Percentiles rank a stretch among this genome's conserved stretches.
These are phyloP conservation scores for Microdon myrmicae DNA, from an alignment of 2,888 invertebrate genomes.

Conservation along the genomic window DNA sequence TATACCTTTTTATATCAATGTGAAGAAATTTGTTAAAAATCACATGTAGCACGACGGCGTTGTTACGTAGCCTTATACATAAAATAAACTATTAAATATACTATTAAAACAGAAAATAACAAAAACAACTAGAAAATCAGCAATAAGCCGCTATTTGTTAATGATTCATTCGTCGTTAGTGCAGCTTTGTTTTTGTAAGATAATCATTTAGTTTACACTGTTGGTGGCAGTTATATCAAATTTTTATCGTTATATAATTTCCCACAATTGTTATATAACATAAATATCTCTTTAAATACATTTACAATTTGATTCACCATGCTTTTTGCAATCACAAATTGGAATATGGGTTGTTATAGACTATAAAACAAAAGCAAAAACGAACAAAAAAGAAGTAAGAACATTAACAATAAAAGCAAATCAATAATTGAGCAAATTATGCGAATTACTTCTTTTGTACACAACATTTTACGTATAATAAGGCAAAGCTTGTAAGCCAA, in stretches of 20 bases:
- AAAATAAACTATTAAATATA: too few species aligned
- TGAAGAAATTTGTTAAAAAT: slow-evolving; percentile 5
- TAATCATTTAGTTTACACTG: too few species aligned
- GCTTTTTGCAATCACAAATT: slow-evolving; percentile 39
- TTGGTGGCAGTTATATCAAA: too few species aligned
- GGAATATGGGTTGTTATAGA: slow-evolving; percentile 47
- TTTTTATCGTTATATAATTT: too few species aligned
- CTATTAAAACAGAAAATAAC: too few species aligned
- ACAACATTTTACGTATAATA: slow-evolving; percentile 18
- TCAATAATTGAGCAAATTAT: slow-evolving; percentile 23
- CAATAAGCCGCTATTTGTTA: too few species aligned
- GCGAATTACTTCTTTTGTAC: slow-evolving; percentile 28
- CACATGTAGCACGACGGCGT: slow-evolving; percentile 14
- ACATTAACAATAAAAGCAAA: slow-evolving; percentile 17
- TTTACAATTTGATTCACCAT: slow-evolving; percentile 18
- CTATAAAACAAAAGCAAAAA: slow-evolving; percentile 18
- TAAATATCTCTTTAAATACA: too few species aligned
- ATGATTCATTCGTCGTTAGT: too few species aligned
- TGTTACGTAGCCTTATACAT: too few species aligned
- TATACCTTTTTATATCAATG: slow-evolving; percentile 29
- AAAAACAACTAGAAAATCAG: too few species aligned
- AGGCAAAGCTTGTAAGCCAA: slow-evolving; percentile 32
- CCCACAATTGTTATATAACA: too few species aligned
- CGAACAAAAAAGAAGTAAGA: not conserved
- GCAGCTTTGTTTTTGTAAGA: too few species aligned